A percentile compares a stretch with the other conserved stretches of the same genome.
phyloP scores from a whole-genome alignment of 2,113 vertebrate species.

The Lucifuga dentata region DNA sequence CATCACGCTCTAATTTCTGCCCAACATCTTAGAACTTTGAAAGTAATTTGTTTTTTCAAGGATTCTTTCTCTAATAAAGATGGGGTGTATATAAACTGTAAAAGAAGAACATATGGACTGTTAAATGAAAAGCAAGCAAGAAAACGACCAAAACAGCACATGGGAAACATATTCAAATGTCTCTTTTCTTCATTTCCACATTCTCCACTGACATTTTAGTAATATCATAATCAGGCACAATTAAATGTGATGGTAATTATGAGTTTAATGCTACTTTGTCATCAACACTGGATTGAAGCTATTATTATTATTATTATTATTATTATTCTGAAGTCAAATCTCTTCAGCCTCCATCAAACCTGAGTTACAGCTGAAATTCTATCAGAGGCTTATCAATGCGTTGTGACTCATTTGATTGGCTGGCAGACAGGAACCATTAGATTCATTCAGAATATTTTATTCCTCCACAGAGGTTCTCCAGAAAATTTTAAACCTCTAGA shows the following conservation, averaged over 20 bases:
- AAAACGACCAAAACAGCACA: neutral
- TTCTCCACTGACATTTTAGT: neutral
- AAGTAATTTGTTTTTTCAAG: no score
- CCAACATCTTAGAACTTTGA: no score
- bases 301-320: no score
- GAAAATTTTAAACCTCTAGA: no score
- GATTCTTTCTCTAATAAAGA: no score
- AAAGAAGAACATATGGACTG: constrained; percentile 8
- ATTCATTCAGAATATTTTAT: no score
- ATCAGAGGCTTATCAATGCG: neutral
- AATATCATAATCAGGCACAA: constrained; percentile 27
- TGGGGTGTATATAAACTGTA: no score
- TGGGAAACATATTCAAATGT: neutral
- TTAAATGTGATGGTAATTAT: constrained; percentile 11
- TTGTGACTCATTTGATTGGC: neutral
- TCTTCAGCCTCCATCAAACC: constrained; percentile 36
- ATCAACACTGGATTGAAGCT: constrained; percentile 51
- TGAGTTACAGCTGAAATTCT: constrained; percentile 45
- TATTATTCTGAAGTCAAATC: constrained; percentile 23
- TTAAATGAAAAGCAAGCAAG: neutral
- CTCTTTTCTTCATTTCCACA: no score
- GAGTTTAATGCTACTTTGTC: constrained; percentile 7
- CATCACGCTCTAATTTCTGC: no score
- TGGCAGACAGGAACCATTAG: neutral
- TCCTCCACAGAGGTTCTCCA: no score